A percentile compares a stretch with the other conserved stretches of the same genome.
These are phyloP conservation scores for Panthera tigris DNA, from an alignment of 2,113 vertebrate genomes.

Conservation along the genomic window DNA sequence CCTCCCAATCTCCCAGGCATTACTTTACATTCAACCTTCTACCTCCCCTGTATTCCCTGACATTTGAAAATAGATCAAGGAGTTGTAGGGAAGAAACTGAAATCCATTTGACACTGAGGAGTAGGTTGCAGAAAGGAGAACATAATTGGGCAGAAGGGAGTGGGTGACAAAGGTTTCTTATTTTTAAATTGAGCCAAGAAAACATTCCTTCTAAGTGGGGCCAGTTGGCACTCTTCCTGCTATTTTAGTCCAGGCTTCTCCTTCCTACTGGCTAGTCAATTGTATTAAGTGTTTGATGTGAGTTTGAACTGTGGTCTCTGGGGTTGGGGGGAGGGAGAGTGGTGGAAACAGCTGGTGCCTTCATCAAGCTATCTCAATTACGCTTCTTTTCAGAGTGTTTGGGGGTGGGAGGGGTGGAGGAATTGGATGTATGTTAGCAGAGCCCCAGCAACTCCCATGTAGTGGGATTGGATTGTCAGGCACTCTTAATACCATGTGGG, in stretches of 20 bases:
- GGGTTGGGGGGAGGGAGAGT: neutral
- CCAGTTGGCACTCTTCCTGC: constrained; percentile 76
- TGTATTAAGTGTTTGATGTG: constrained; percentile 77
- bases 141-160: constrained; percentile 39
- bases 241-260: constrained; percentile 71
- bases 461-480: constrained; percentile 27
- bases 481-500: constrained; percentile 32
- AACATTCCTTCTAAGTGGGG: constrained; percentile 60
- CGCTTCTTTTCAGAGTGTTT: constrained; percentile 13
- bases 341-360: constrained; percentile 64
- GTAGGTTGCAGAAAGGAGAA: constrained; percentile 33
- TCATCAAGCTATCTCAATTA: constrained; percentile 40
- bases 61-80: constrained; percentile 56
- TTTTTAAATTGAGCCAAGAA: constrained; percentile 70
- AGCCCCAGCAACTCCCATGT: neutral
- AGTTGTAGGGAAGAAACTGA: constrained; percentile 39
- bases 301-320: constrained; percentile 36
- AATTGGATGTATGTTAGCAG: constrained; percentile 19
- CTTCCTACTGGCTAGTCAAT: constrained; percentile 67
- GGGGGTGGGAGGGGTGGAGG: neutral
- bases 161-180: constrained; percentile 59
- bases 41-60: constrained; percentile 3
- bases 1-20: neutral
- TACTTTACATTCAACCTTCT: constrained; percentile 16
- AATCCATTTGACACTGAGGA: constrained; percentile 36